Base-by-base conservation (phyloP, 2,113 vertebrate genomes). In the Callopanchax toddi region DNA sequence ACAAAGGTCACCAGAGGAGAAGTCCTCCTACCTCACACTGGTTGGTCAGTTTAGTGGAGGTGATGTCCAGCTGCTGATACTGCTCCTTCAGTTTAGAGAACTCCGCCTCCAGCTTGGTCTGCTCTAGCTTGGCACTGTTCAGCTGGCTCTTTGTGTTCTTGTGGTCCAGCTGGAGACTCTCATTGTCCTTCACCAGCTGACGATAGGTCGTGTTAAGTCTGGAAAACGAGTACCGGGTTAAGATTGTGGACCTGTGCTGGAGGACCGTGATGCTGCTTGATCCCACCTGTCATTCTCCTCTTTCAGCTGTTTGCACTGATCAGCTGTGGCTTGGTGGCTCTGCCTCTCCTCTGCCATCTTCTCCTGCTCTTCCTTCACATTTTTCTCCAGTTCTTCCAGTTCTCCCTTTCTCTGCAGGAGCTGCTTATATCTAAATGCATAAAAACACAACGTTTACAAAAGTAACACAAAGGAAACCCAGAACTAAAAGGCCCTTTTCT, bases 51-150 rank as follows among this genome's bases (percentile, higher is more conserved):
- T 98, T 99, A 50, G 97, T 95, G 3, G 94, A 97, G 34, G 94
- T 96, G 82, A 99, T 98, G 87, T 99, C 97, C 82, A 99, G 89
- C 66, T 99, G 96, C 73, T 99, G 97, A 80, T 96, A 98, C 44
- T 97, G 95, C 51, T 99, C 96, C 67, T 92, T 96, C 23, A 99
- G 92, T 74, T 95, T 97, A 53, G 96, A 97, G 86, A 97, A 99
- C 48, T 99, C 97, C 0, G 96, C 95, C 91, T 99, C 97, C 84
- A 99, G 91, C 34, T 95, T 91, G 53, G 97, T 98, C 90, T 98
- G 97, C 25, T 99, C 96, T 73, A 99, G 89, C 78, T 95, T 97
- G 52, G 94, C 95, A 51, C 79, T 92, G 83, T 99, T 99, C 74
- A 98, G 18, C 61, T 94, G 91, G 10, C 86, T 98, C 93, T 99